phyloP scores from a whole-genome alignment of 1,140 invertebrate species.

The Sesamia nonagrioides region DNA sequence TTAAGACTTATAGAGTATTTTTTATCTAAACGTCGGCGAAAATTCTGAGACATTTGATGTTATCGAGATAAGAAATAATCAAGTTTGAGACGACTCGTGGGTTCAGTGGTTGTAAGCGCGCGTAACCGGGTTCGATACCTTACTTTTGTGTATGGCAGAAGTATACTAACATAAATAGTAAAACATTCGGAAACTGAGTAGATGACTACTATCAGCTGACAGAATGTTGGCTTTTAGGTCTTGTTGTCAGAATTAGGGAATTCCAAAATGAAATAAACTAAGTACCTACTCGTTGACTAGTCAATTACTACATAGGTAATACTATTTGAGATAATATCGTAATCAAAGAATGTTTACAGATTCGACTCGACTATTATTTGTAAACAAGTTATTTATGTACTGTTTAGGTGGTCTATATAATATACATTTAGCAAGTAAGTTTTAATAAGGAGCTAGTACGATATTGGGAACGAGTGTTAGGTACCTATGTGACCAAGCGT shows the following conservation, averaged over 20 bases:
- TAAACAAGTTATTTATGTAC: slow-evolving; percentile 25
- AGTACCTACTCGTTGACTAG: neutral
- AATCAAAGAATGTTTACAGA: slow-evolving; percentile 9
- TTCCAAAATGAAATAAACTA: neutral
- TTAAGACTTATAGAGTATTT: slow-evolving; percentile 7
- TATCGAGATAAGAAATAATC: slow-evolving; percentile 21
- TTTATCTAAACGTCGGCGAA: slow-evolving; percentile 16
- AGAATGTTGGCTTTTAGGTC: too few species aligned
- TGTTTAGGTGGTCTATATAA: neutral
- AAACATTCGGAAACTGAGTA: too few species aligned
- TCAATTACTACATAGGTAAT: neutral
- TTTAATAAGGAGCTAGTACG: neutral
- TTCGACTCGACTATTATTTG: neutral
- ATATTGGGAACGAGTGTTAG: neutral
- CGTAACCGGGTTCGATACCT: slow-evolving; percentile 4
- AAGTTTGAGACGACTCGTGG: neutral
- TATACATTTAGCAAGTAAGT: slow-evolving; percentile 9
- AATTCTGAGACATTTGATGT: neutral
- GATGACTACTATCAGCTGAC: neutral
- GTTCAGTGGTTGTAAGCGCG: neutral
- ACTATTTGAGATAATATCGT: neutral
- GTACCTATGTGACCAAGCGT: neutral
- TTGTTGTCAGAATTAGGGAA: neutral
- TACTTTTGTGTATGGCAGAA: neutral
- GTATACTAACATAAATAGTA: too few species aligned